phyloP scores from a whole-genome alignment of 2,113 vertebrate genomes.

The Phainopepla nitens region DNA sequence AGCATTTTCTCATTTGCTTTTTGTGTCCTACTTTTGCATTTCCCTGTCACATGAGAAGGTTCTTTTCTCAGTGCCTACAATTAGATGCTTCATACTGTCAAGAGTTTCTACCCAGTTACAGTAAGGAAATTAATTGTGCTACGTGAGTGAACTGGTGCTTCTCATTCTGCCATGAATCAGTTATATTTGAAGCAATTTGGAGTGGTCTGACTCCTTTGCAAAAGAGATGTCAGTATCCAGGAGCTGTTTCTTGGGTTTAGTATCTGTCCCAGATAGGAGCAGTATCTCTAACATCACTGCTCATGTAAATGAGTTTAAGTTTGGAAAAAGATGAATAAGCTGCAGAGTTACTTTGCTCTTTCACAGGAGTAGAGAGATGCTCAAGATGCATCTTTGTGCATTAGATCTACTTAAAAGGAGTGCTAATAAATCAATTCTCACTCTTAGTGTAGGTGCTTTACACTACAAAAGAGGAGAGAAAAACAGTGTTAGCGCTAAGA shows the following conservation, averaged over 20 bases:
- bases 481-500: neutral
- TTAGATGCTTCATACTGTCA: neutral
- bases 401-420: conserved; percentile 11
- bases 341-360: neutral
- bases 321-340: neutral
- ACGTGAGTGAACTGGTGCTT: neutral
- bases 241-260: neutral
- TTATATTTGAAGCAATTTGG: neutral
- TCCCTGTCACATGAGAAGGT: neutral
- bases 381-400: neutral
- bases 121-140: neutral
- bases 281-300: neutral
- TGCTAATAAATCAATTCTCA: conserved; percentile 49
- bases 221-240: neutral
- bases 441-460: neutral
- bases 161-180: neutral
- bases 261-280: neutral
- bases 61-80: neutral
- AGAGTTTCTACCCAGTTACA: neutral
- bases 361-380: neutral
- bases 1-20: neutral
- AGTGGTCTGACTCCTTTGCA: neutral
- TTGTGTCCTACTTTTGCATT: conserved; percentile 5
- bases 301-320: neutral
- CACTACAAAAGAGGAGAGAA: neutral